These are phyloP conservation scores for Propsilocerus akamusi DNA, from an alignment of 1,140 invertebrate genomes.

Conservation along the genomic window DNA sequence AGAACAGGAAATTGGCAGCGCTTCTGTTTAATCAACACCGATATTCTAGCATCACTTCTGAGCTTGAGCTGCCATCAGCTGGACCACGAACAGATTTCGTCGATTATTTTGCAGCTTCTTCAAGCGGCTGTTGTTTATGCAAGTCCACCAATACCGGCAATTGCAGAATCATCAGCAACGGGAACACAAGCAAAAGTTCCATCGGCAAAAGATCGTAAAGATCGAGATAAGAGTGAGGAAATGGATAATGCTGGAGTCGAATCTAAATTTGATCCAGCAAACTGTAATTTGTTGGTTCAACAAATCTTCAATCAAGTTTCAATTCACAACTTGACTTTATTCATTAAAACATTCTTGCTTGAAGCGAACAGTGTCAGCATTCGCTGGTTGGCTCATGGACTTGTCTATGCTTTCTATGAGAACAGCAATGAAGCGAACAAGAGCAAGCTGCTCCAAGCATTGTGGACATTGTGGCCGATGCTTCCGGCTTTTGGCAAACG, in stretches of 20 bases:
- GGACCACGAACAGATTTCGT: constrained; percentile 77
- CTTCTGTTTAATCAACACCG: constrained; percentile 61
- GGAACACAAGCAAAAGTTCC: constrained; percentile 13
- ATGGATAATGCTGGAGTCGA: constrained; percentile 32
- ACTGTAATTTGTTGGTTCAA: constrained; percentile 46
- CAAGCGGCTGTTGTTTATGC: constrained; percentile 65
- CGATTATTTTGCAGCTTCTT: constrained; percentile 74
- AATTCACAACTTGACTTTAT: constrained; percentile 46
- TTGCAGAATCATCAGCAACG: constrained; percentile 11
- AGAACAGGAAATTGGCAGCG: constrained; percentile 92
- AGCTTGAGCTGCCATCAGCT: constrained; percentile 55
- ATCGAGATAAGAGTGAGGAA: constrained; percentile 48
- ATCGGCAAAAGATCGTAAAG: constrained; percentile 28
- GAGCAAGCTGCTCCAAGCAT: constrained; percentile 54
- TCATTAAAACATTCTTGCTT: constrained; percentile 77
- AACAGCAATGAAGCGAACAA: constrained; percentile 62
- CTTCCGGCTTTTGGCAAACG: constrained; percentile 81
- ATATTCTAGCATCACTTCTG: constrained; percentile 61
- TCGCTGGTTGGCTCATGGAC: constrained; percentile 86
- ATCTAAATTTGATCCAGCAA: constrained; percentile 45
- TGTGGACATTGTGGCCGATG: constrained; percentile 85
- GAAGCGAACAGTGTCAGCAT: constrained; percentile 86
- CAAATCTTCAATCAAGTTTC: constrained; percentile 54
- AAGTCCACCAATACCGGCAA: constrained; percentile 11
- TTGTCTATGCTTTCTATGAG: constrained; percentile 72